Conservation (phyloP, 2,113 vertebrate genomes). For the Machaerirhynchus nigripectus region DNA sequence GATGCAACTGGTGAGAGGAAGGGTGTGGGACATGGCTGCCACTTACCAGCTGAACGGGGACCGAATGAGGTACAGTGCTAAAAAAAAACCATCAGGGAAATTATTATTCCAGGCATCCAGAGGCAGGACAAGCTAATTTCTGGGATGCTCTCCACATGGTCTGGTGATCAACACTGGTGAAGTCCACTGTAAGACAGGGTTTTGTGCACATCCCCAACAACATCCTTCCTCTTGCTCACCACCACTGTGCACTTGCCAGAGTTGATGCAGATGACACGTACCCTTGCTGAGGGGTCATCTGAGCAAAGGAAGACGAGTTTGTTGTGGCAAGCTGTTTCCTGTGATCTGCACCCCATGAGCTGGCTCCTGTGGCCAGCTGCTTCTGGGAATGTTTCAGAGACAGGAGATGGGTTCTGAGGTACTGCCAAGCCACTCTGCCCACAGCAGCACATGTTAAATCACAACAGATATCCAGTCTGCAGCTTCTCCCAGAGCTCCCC, state of each 20-base stretch:
- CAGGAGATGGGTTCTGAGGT: background rate
- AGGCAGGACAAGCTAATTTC: background rate
- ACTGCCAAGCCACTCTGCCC: constrained; percentile 19
- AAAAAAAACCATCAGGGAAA: background rate
- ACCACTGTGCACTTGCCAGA: background rate
- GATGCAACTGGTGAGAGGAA: background rate
- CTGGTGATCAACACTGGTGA: background rate
- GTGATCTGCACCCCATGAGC: background rate
- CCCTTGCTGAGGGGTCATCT: background rate
- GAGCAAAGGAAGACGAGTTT: background rate
- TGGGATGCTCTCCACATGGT: background rate
- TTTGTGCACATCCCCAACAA: background rate
- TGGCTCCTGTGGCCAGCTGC: constrained; percentile 7
- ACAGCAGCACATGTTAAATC: background rate
- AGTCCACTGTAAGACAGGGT: background rate
- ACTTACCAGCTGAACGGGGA: background rate
- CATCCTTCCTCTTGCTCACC: background rate
- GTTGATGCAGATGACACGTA: background rate
- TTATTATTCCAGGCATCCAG: background rate
- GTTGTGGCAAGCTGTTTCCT: constrained; percentile 19
- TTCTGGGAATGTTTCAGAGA: constrained; percentile 27
- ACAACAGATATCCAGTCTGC: background rate
- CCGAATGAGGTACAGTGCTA: background rate
- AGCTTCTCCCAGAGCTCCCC: background rate
- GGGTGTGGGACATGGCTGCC: background rate